phyloP scores from a whole-genome alignment of 2,797 vertebrate genomes.

The Microctenopoma stevenorrisi region DNA sequence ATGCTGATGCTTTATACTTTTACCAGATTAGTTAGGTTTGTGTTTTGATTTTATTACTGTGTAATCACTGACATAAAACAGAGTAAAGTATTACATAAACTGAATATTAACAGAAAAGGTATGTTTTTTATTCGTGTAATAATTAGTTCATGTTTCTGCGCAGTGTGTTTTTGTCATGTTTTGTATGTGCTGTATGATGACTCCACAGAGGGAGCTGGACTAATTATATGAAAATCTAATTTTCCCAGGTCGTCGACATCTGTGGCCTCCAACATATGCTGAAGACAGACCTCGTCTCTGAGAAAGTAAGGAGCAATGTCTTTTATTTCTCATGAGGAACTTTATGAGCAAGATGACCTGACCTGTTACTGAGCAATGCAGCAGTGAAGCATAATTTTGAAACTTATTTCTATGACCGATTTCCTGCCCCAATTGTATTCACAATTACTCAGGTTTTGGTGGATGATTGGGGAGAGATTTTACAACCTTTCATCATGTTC shows the following conservation, averaged over 20 bases:
- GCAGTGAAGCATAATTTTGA: neutral
- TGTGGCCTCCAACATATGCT: slow-evolving; percentile 25
- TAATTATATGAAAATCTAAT: slow-evolving; percentile 44
- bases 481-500: neutral
- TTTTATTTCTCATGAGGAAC: neutral
- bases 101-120: neutral
- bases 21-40: slow-evolving; percentile 22
- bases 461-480: neutral
- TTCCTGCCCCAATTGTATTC: neutral
- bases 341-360: neutral
- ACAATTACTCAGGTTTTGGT: neutral
- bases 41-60: no score
- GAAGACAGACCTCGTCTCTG: neutral
- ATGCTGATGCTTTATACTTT: slow-evolving; percentile 10
- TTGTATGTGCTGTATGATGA: slow-evolving; percentile 14
- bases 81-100: neutral
- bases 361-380: neutral
- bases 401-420: neutral
- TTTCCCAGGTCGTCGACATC: slow-evolving; percentile 34
- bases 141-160: neutral
- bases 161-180: neutral
- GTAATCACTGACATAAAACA: neutral
- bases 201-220: slow-evolving; percentile 30
- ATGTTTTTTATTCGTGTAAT: neutral
- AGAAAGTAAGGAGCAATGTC: neutral